Evolutionary conservation across 2,888 invertebrate genomes (phyloP).

Genomic region (Pocota personata): DNA sequence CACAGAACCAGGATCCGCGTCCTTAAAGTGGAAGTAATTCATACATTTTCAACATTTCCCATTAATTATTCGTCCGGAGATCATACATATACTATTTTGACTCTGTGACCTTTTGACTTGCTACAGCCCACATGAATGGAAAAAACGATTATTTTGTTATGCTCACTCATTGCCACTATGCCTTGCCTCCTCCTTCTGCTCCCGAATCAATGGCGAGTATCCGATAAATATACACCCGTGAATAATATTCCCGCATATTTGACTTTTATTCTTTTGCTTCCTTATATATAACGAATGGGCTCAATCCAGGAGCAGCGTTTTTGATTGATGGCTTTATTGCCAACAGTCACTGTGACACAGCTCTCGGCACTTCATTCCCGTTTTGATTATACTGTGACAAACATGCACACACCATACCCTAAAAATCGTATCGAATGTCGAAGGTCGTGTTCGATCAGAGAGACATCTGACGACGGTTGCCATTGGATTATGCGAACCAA

Average conservation of each 20-base stretch:
- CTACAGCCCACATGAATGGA: constrained; percentile 54
- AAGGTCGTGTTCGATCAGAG: constrained; percentile 47
- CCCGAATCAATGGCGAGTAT: constrained; percentile 27
- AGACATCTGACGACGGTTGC: constrained; percentile 8
- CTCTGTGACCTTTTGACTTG: constrained; percentile 65
- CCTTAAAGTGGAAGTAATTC: background rate
- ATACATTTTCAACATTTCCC: constrained; percentile 13
- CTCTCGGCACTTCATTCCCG: constrained; percentile 11
- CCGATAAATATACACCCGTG: constrained; percentile 32
- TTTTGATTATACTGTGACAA: constrained; percentile 31
- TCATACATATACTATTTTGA: constrained; percentile 33
- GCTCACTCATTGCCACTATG: constrained; percentile 37
- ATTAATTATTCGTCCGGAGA: constrained; percentile 34
- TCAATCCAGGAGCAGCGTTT: constrained; percentile 1
- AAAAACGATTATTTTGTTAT: constrained; percentile 27
- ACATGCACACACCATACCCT: background rate
- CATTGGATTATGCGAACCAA: constrained; percentile 35
- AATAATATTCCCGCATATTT: constrained; percentile 65
- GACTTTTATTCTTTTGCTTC: constrained; percentile 18
- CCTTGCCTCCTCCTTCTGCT: background rate
- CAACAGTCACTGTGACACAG: constrained; percentile 24
- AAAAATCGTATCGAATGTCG: constrained; percentile 36
- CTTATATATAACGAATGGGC: background rate
- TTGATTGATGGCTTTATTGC: constrained; percentile 69
- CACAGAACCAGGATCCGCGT: background rate